A percentile compares a stretch with the other conserved stretches of the same genome.
Evolutionary conservation across 2,888 invertebrate genomes (phyloP).

Genomic region (Malacosoma neustria): DNA sequence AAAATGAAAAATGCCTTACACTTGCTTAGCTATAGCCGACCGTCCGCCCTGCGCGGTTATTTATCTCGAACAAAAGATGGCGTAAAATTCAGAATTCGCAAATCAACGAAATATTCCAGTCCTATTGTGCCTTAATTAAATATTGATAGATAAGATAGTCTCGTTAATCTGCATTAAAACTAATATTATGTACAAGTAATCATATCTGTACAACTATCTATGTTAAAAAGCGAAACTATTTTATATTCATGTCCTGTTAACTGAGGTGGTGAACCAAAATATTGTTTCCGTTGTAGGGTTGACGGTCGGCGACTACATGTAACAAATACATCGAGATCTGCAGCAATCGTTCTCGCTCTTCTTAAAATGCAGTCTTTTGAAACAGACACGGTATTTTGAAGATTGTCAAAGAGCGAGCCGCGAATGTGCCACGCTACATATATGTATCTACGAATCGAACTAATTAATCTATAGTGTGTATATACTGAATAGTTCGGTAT

Average conservation of each 20-base stretch:
- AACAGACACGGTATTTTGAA: slow-evolving; percentile 1
- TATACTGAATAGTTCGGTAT: slow-evolving; percentile 56
- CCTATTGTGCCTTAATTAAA: slow-evolving; percentile 66
- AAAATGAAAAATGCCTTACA: slow-evolving; percentile 70
- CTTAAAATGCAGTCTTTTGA: slow-evolving; percentile 9
- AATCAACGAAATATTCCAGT: slow-evolving; percentile 55
- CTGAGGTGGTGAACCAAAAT: slow-evolving; percentile 59
- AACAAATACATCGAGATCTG: slow-evolving; percentile 70
- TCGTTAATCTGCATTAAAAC: slow-evolving; percentile 65
- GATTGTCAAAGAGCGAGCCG: slow-evolving; percentile 23
- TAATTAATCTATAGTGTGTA: slow-evolving; percentile 73
- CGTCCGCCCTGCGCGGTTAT: slow-evolving; percentile 49
- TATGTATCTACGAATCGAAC: slow-evolving; percentile 72
- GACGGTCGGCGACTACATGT: slow-evolving; percentile 65
- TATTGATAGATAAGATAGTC: slow-evolving; percentile 67
- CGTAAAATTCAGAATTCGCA: slow-evolving; percentile 59
- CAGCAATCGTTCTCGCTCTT: slow-evolving; percentile 28
- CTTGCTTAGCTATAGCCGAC: slow-evolving; percentile 69
- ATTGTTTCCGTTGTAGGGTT: slow-evolving; percentile 42
- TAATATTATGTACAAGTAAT: slow-evolving; percentile 65
- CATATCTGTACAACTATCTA: slow-evolving; percentile 68
- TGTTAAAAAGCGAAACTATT: slow-evolving; percentile 53
- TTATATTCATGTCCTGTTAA: slow-evolving; percentile 44
- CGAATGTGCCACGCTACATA: slow-evolving; percentile 54
- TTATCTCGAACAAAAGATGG: slow-evolving; percentile 57